A percentile compares a stretch with the other conserved stretches of the same genome.
Conservation (phyloP, 2,113 vertebrate genomes). For the Scortum barcoo region DNA sequence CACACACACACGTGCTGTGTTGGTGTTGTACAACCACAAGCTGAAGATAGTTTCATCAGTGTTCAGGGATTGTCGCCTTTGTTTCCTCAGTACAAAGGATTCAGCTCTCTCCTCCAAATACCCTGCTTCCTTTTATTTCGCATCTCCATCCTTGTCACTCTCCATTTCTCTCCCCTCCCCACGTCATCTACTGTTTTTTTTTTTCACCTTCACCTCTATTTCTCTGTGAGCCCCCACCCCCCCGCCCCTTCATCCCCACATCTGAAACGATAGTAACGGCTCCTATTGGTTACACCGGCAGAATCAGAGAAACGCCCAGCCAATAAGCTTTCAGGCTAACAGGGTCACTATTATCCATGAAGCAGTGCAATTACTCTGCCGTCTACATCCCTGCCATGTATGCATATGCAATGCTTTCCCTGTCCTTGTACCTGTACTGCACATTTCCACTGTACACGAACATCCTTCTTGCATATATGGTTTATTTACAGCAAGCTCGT, state of each 20-base stretch:
- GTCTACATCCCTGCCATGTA: slow-evolving; percentile 61
- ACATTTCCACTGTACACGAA: slow-evolving; percentile 21
- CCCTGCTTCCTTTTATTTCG: slow-evolving; percentile 52
- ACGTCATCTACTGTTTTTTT: slow-evolving; percentile 41
- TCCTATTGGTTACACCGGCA: slow-evolving; percentile 62
- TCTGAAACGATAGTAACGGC: slow-evolving; percentile 59
- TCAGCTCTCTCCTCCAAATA: slow-evolving; percentile 51
- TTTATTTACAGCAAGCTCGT: slow-evolving; percentile 48
- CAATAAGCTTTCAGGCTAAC: slow-evolving; percentile 77
- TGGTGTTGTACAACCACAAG: slow-evolving; percentile 58
- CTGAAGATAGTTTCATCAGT: slow-evolving; percentile 56
- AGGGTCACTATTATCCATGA: slow-evolving; percentile 79
- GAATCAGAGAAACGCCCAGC: slow-evolving; percentile 65
- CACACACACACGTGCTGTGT: slow-evolving; percentile 24
- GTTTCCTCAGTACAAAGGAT: slow-evolving; percentile 66
- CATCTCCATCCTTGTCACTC: slow-evolving; percentile 67
- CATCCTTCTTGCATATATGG: slow-evolving; percentile 16
- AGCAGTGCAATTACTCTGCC: slow-evolving; percentile 72
- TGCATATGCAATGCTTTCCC: slow-evolving; percentile 49
- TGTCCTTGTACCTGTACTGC: slow-evolving; percentile 24
- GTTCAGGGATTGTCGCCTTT: slow-evolving; percentile 67
- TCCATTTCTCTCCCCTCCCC: slow-evolving; percentile 35
- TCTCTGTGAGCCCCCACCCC: slow-evolving; percentile 23
- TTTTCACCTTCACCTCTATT: slow-evolving; percentile 59
- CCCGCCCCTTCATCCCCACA: slow-evolving; percentile 65